These are phyloP conservation scores for Junonia oenone DNA, from an alignment of 2,888 invertebrate species.

Conservation along the genomic window DNA sequence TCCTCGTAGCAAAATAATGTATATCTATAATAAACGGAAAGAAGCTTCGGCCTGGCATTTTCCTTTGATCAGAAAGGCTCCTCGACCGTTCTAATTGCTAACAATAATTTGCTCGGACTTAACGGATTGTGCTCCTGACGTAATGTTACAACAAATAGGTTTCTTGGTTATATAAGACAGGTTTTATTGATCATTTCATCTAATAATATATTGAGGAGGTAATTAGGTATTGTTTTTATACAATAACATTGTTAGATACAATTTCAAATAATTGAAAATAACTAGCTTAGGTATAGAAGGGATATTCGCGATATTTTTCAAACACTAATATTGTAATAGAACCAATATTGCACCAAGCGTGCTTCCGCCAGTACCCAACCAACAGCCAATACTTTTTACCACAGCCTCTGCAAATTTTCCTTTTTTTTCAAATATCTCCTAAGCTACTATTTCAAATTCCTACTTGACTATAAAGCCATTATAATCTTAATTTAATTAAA, in stretches of 20 bases:
- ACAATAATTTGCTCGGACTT: conserved; percentile 36
- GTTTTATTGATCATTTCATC: conserved; percentile 1
- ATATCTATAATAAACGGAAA: conserved; percentile 18
- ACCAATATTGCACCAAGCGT: too few relatives aligned
- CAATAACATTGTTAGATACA: too few relatives aligned
- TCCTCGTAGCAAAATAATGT: conserved; percentile 22
- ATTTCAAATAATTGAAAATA: too few relatives aligned
- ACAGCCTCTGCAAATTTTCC: too few relatives aligned
- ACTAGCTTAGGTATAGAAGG: too few relatives aligned
- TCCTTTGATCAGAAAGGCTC: conserved; percentile 28
- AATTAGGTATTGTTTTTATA: neutral
- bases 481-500: too few relatives aligned
- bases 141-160: conserved; percentile 25
- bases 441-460: too few relatives aligned
- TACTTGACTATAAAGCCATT: too few relatives aligned
- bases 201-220: neutral
- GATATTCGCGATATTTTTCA: neutral
- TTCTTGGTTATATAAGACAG: conserved; percentile 7
- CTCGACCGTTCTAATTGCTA: conserved; percentile 35
- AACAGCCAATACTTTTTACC: too few relatives aligned
- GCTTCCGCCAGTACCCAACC: too few relatives aligned
- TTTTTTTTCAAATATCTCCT: too few relatives aligned
- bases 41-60: conserved; percentile 22
- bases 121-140: conserved; percentile 33
- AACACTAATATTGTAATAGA: neutral